A percentile compares a stretch with the other conserved stretches of the same genome.
Conservation (phyloP, 1,140 invertebrate species). For the Heliconius hewitsoni region DNA sequence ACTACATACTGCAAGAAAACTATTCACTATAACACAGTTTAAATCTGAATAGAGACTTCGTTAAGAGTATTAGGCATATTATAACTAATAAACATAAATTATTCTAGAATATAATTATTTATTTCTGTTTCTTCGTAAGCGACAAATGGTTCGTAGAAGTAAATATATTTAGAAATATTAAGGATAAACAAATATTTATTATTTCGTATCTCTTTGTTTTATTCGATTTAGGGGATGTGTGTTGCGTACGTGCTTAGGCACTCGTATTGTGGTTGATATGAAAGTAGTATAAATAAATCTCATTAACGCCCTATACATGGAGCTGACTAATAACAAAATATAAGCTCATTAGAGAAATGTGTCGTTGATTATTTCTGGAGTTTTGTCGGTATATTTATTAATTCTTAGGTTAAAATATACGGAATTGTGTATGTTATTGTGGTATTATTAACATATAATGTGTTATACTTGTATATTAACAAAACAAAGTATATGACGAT, state of each 20-base stretch:
- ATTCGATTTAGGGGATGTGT: slow-evolving; percentile 17
- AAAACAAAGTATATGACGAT: no score
- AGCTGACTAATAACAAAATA: slow-evolving; percentile 47
- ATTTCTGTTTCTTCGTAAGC: not conserved
- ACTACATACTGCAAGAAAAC: not conserved
- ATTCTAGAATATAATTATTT: no score
- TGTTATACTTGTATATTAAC: no score
- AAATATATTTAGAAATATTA: not conserved
- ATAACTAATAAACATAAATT: no score
- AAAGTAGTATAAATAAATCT: slow-evolving; percentile 59
- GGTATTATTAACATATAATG: no score
- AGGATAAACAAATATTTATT: not conserved
- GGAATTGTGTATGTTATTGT: no score
- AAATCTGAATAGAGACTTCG: no score
- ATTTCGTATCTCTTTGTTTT: slow-evolving; percentile 9
- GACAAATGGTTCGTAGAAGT: not conserved
- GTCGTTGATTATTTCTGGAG: not conserved
- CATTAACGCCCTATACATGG: slow-evolving; percentile 66
- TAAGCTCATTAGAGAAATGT: not conserved
- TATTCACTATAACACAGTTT: no score
- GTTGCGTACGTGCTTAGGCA: slow-evolving; percentile 55
- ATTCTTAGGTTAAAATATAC: not conserved
- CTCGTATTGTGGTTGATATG: slow-evolving; percentile 32
- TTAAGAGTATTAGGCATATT: no score
- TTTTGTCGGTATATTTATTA: not conserved